phyloP scores from a whole-genome alignment of 1,140 invertebrate genomes.

The Drosophila tropicalis region DNA sequence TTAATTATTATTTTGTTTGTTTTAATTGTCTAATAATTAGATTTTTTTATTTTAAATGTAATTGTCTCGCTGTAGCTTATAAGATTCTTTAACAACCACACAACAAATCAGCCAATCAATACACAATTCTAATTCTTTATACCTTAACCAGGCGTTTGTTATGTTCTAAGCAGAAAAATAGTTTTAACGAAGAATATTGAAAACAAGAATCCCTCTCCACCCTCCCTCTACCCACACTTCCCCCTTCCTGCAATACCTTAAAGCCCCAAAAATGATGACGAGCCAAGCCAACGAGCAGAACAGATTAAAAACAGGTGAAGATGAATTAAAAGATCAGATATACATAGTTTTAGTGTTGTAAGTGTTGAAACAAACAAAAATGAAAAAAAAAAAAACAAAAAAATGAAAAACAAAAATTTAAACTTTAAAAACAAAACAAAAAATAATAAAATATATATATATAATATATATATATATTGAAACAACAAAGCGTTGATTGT shows the following conservation, averaged over 20 bases:
- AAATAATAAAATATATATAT: not conserved
- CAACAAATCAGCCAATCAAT: not conserved
- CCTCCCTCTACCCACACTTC: not conserved
- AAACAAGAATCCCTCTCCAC: too few species aligned
- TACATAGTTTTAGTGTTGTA: slow-evolving; percentile 58
- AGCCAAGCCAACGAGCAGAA: not conserved
- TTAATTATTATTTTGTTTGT: slow-evolving; percentile 36
- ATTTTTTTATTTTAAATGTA: slow-evolving; percentile 27
- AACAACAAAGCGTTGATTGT: slow-evolving; percentile 75
- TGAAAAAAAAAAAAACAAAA: slow-evolving; percentile 22
- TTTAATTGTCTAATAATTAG: slow-evolving; percentile 48
- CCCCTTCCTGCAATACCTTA: not conserved
- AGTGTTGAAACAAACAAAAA: slow-evolving; percentile 52
- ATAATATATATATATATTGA: not conserved
- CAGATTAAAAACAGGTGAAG: slow-evolving; percentile 1
- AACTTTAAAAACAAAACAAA: slow-evolving; percentile 11
- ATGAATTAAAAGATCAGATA: slow-evolving; percentile 24
- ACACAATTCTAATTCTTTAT: not conserved
- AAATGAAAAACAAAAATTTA: not conserved
- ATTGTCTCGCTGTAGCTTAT: slow-evolving; percentile 53
- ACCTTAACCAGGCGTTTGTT: not conserved
- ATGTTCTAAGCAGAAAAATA: not conserved
- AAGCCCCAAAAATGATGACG: not conserved
- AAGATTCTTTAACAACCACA: slow-evolving; percentile 23
- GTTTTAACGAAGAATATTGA: not conserved